These are phyloP conservation scores for Gastrophryne carolinensis DNA, from an alignment of 2,797 vertebrate species.

Conservation along the genomic window DNA sequence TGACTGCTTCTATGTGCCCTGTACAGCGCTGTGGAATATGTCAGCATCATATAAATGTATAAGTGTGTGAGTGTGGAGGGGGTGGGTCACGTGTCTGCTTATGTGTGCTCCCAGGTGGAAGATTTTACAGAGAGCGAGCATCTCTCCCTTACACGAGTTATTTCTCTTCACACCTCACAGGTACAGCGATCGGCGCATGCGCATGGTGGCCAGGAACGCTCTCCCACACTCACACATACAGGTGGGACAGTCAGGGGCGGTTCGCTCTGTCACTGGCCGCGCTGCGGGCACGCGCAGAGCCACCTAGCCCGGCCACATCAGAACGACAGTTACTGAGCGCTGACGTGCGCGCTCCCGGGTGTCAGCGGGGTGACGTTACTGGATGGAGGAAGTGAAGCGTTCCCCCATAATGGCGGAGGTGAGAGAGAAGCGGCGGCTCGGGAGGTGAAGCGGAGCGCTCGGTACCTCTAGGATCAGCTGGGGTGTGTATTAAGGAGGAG, in stretches of 20 bases:
- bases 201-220: too few relatives aligned
- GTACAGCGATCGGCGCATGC: too few relatives aligned
- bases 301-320: neutral
- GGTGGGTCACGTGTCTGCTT: too few relatives aligned
- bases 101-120: too few relatives aligned
- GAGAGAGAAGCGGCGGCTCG: conserved; percentile 9
- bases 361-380: conserved; percentile 25
- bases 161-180: too few relatives aligned
- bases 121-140: too few relatives aligned
- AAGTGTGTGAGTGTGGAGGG: too few relatives aligned
- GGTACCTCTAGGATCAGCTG: neutral
- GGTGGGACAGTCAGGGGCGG: neutral
- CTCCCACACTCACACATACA: too few relatives aligned
- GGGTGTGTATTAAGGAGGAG: conserved; percentile 15
- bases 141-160: too few relatives aligned
- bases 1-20: too few relatives aligned
- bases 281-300: neutral
- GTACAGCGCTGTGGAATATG: too few relatives aligned
- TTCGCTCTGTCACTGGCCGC: neutral
- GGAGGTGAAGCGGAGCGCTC: conserved; percentile 1
- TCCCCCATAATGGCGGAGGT: conserved; percentile 40
- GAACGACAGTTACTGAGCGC: neutral
- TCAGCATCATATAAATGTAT: too few relatives aligned
- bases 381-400: conserved; percentile 44
- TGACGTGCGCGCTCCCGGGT: neutral